Evolutionary conservation across 2,888 invertebrate genomes (phyloP).

Genomic region (Calameuta idolon): DNA sequence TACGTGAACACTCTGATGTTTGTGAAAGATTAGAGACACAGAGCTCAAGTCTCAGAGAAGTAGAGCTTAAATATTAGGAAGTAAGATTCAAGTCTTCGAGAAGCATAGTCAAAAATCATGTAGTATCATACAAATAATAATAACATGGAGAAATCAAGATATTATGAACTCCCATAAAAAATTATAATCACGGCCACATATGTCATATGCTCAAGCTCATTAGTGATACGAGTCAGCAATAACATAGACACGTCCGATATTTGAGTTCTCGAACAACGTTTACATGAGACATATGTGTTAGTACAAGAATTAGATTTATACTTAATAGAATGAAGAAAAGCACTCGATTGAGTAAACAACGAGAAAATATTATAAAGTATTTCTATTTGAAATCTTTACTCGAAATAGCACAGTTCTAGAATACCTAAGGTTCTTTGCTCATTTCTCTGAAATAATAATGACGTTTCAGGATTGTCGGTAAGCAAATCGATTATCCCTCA

Average conservation of each 20-base stretch:
- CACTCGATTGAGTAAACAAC: no score
- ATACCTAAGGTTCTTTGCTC: background rate
- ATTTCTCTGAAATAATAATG: background rate
- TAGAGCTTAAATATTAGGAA: no score
- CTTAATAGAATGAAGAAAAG: background rate
- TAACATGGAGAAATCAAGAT: background rate
- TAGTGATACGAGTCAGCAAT: no score
- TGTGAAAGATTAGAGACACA: no score
- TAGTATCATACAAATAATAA: background rate
- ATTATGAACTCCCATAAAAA: no score
- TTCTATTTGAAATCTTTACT: background rate
- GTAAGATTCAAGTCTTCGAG: background rate
- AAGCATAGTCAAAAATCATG: background rate
- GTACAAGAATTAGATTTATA: background rate
- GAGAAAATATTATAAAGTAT: no score
- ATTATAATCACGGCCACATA: no score
- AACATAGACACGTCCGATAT: background rate
- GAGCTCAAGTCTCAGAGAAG: no score
- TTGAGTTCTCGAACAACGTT: background rate
- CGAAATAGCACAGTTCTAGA: background rate
- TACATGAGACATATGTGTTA: background rate
- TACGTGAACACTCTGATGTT: no score
- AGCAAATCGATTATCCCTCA: no score
- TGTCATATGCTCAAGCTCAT: no score
- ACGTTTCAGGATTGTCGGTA: no score